These are phyloP conservation scores for Lepidurus apus DNA, from an alignment of 1,140 invertebrate species.

Conservation along the genomic window DNA sequence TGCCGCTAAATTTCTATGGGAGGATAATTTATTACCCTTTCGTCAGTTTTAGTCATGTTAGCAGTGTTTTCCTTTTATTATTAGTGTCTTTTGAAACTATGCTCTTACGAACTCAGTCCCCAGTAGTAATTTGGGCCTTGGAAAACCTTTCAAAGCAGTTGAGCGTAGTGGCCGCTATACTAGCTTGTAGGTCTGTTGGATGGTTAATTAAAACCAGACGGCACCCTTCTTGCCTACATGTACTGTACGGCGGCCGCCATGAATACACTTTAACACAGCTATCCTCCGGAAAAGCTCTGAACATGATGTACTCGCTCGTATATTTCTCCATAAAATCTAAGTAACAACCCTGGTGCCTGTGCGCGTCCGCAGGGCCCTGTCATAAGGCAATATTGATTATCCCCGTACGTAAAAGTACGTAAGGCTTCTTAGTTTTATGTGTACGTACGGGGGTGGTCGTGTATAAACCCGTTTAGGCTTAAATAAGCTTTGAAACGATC, in stretches of 20 bases:
- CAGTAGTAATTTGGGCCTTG: not conserved
- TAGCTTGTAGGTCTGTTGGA: not conserved
- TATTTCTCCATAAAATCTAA: not conserved
- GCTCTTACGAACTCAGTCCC: not conserved
- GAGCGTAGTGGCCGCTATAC: not conserved
- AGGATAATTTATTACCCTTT: not conserved
- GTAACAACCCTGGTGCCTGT: not conserved
- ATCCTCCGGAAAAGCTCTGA: not conserved
- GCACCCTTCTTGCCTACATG: conserved; percentile 8
- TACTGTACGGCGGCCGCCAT: not conserved
- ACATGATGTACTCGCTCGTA: not conserved
- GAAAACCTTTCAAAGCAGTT: not conserved
- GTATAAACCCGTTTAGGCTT: too few relatives aligned
- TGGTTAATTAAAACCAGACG: conserved; percentile 8
- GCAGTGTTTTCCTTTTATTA: not conserved
- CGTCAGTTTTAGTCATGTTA: not conserved
- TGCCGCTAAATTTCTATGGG: too few relatives aligned
- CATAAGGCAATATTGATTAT: conserved; percentile 16
- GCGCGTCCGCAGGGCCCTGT: not conserved
- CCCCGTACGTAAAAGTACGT: not conserved
- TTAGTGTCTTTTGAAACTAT: not conserved
- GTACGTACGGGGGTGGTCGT: not conserved
- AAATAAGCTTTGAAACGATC: too few relatives aligned
- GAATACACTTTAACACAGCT: not conserved
- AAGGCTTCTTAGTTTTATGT: not conserved